Base-by-base conservation (phyloP, 2,113 vertebrate genomes). In the Leptobrachium ailaonicum region DNA sequence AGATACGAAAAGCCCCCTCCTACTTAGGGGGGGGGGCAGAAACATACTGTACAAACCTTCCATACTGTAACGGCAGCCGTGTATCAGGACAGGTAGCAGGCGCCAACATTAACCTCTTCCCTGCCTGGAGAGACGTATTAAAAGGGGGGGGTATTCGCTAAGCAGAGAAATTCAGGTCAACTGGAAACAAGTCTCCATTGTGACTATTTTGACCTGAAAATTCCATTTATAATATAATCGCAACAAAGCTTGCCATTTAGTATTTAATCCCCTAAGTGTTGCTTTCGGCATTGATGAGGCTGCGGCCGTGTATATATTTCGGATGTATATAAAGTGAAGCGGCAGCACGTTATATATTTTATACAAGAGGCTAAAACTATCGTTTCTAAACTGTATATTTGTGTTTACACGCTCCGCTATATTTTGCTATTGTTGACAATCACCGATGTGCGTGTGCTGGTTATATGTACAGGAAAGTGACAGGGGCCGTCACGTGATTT, bases 1-100 rank as follows among this genome's bases (percentile, higher is more conserved):
- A 95, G 91, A 82, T 93, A 98, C 0, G 14, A 95, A 0, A 90
- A 94, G 2, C 97, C 95, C 0, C 96, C 97, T 0, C 97, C 96
- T 56, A 99, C 95, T 13, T 98, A 93, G 86, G 66, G 50, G 0
- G 70, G 14, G 0, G 11, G 3, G 0, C 32, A 0, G 3, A 20
- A 12, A 0, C 0, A 80, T 66, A 62, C 62, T 40, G 20, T 32
- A 66, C 0, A 32, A 8, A 6, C 41, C 63, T 40, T 4, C 54
- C 69, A 41, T n/a, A 0, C 7, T 6, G 4, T 2, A 68, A 82
- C 73, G 73, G 60, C 75, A 85, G 44, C 42, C 79, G 54, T 84
- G 75, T 1, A 42, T 77, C 0, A 79, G 13, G 12, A 2, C 4
- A 6, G 50, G 56, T 11, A 20, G 32, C 45, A 76, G 14, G 32